phyloP scores from a whole-genome alignment of 2,888 invertebrate genomes.

The Hypselothyrea guttata region DNA sequence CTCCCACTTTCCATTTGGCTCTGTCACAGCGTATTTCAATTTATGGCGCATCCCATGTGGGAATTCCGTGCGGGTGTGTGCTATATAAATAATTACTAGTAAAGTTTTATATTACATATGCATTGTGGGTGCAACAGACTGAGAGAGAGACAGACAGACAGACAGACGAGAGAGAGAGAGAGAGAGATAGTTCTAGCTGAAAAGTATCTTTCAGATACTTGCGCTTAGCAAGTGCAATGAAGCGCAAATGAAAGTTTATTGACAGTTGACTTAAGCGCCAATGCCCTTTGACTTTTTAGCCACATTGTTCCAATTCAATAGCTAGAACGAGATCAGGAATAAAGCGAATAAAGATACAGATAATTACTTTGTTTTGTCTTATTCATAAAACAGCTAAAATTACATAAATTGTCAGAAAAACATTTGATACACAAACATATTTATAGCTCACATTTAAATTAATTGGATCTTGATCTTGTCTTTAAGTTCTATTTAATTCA shows the following conservation, averaged over 20 bases:
- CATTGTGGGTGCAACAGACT: constrained; percentile 32
- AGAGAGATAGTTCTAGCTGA: too few species aligned
- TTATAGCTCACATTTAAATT: too few species aligned
- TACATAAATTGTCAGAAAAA: too few species aligned
- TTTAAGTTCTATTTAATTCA: too few species aligned
- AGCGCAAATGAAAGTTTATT: constrained; percentile 66
- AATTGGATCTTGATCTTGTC: too few species aligned
- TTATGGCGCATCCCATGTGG: constrained; percentile 67
- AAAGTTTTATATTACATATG: constrained; percentile 67
- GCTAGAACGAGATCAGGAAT: not conserved
- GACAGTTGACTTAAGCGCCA: constrained; percentile 69
- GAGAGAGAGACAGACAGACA: constrained; percentile 1
- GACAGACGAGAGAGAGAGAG: not conserved
- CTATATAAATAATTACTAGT: constrained; percentile 72
- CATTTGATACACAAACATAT: too few species aligned
- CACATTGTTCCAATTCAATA: constrained; percentile 23
- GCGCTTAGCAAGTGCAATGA: constrained; percentile 61
- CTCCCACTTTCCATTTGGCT: constrained; percentile 3
- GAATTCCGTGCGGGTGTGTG: constrained; percentile 63
- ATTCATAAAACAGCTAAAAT: constrained; percentile 19
- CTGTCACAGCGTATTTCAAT: constrained; percentile 45
- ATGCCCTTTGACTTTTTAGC: constrained; percentile 59
- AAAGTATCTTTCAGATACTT: constrained; percentile 26
- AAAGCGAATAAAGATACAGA: not conserved
- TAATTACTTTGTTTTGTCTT: constrained; percentile 37